Evolutionary conservation across 2,797 vertebrate species (phyloP), one percentile per base, ranked within the genome.

Genomic region (Arnoldichthys spilopterus): DNA sequence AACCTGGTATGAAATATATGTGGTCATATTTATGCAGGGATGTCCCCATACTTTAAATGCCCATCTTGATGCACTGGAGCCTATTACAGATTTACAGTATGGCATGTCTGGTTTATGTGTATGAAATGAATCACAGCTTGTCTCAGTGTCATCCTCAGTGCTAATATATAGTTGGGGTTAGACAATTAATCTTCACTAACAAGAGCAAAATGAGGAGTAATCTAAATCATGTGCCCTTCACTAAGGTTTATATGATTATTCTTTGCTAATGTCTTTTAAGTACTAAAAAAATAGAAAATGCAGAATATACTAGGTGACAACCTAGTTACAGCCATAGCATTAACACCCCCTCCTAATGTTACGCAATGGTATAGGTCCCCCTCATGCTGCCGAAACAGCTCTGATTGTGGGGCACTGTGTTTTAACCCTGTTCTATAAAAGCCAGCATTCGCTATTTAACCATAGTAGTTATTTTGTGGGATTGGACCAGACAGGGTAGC

Each of bases 1-100:
- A 45, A 63, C 61, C 24, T 53, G 40, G 22, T 67, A 53, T 69
- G 34, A 43, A 43, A 20, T n/a, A n/a, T 5, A 37, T 63, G 3
- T 56, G 24, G 53, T 56, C 40, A 24, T 69, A 34, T 69, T 18
- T 24, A 77, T 24, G 24, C 49, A 24, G 24, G 47, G 24, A 43
- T 54, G 63, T 71, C 59, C 47, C 7, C 32, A 64, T 43, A 6
- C 24, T 72, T 72, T 15, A 54, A 58, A 72, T 72, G 49, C 32
- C 18, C n/a, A 40, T 61, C 11, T 11, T 62, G 30, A 63, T 63
- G 12, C 8, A 24, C 18, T 72, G 59, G 34, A 53, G 49, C 30
- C 49, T 54, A 54, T 30, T 51, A 28, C 45, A 51, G 66, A 7
- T 30, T 13, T 53, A 53, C 68, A 53, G 47, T 54, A 22, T 34